A percentile compares a stretch with the other conserved stretches of the same genome.
phyloP scores from a whole-genome alignment of 2,888 invertebrate species.

The Acrobasis consociella region DNA sequence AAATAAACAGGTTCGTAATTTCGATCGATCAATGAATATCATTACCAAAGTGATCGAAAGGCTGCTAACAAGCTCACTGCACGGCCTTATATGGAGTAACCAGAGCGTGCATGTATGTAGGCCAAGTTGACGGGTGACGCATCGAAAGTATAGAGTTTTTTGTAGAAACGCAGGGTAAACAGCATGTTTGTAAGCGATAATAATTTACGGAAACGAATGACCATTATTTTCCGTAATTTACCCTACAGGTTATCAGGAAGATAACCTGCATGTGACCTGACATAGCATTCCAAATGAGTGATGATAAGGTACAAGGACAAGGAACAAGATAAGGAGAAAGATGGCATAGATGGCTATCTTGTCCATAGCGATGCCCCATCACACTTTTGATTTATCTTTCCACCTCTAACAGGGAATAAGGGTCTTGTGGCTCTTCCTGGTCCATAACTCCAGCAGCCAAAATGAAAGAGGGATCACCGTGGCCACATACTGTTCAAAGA shows the following conservation, averaged over 20 bases:
- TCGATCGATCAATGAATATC: not conserved
- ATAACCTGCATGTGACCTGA: not conserved
- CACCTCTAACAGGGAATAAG: no score
- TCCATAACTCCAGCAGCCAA: no score
- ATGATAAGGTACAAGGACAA: no score
- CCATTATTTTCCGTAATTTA: no score
- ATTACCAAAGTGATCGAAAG: conserved; percentile 12
- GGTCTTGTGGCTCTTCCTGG: no score
- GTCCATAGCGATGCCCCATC: not conserved
- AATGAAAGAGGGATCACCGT: no score
- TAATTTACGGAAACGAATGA: not conserved
- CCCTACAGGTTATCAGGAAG: not conserved
- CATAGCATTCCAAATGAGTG: not conserved
- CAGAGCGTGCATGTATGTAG: conserved; percentile 9
- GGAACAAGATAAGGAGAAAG: no score
- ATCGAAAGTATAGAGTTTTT: not conserved
- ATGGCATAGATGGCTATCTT: no score
- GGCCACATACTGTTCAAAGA: no score
- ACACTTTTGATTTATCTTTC: no score
- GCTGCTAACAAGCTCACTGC: conserved; percentile 6
- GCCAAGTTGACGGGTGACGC: conserved; percentile 20
- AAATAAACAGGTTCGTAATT: not conserved
- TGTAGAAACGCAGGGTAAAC: not conserved
- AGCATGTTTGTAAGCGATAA: not conserved
- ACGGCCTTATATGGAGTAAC: conserved; percentile 14